phyloP scores from a whole-genome alignment of 2,888 invertebrate species.

The Microdon myrmicae region DNA sequence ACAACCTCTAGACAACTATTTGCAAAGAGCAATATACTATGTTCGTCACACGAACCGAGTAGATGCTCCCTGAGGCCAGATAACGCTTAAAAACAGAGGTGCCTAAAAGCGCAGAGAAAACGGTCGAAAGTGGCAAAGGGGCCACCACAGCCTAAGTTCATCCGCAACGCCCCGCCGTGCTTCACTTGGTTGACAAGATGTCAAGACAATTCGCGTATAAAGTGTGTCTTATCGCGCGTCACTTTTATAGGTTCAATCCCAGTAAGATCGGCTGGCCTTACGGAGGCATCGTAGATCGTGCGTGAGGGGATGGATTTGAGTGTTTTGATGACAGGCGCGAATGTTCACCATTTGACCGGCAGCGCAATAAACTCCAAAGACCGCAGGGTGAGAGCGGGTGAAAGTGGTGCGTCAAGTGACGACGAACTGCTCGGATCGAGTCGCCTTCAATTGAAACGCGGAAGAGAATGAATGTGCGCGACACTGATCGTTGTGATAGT shows the following conservation, averaged over 20 bases:
- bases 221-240: slow-evolving; percentile 12
- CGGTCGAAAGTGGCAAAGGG: slow-evolving; percentile 21
- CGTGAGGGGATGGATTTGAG: slow-evolving; percentile 12
- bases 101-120: slow-evolving; percentile 22
- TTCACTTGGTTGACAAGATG: not conserved
- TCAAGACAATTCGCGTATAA: slow-evolving; percentile 5
- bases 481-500: slow-evolving; percentile 32
- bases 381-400: not conserved
- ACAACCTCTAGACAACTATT: not conserved
- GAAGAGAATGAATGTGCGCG: slow-evolving; percentile 41
- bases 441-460: slow-evolving; percentile 45
- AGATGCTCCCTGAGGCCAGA: slow-evolving; percentile 6
- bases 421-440: slow-evolving; percentile 17
- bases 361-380: slow-evolving; percentile 7
- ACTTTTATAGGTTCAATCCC: slow-evolving; percentile 10
- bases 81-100: slow-evolving; percentile 24
- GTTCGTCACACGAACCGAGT: slow-evolving; percentile 9
- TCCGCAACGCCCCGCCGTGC: slow-evolving; percentile 5
- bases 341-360: slow-evolving; percentile 32
- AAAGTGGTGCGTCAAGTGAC: not conserved
- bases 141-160: slow-evolving; percentile 14
- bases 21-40: not conserved
- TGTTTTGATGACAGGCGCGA: slow-evolving; percentile 34
- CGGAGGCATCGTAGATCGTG: not conserved
- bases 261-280: not conserved